Conservation (phyloP, 1,140 invertebrate species). For the Solenopsis invicta region DNA sequence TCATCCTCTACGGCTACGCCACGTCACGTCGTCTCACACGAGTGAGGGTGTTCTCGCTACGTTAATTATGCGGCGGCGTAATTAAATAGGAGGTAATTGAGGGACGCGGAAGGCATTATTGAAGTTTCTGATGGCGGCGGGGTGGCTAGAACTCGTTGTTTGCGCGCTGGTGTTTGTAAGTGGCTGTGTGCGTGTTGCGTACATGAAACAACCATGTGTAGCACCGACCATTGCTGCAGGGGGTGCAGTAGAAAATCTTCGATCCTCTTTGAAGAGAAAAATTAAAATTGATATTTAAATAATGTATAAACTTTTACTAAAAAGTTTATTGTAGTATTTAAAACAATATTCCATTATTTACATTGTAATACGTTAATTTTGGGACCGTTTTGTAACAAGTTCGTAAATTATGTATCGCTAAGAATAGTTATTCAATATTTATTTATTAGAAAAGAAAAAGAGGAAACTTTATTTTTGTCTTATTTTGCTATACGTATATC, state of each 20-base stretch:
- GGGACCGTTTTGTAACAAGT: neutral
- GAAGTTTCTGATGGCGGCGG: conserved; percentile 80
- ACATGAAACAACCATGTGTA: conserved; percentile 21
- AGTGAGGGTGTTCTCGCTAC: conserved; percentile 73
- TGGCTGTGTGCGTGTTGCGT: conserved; percentile 20
- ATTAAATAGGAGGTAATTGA: conserved; percentile 84
- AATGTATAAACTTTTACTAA: neutral
- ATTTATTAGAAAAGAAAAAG: neutral
- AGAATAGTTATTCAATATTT: neutral
- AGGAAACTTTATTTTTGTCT: neutral
- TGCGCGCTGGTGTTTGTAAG: conserved; percentile 53
- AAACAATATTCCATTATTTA: neutral
- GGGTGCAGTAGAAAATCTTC: neutral
- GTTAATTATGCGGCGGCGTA: conserved; percentile 82
- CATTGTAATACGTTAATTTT: neutral
- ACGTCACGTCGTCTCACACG: conserved; percentile 56
- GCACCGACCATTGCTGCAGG: neutral
- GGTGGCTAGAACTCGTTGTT: conserved; percentile 57
- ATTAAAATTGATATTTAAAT: conserved; percentile 1
- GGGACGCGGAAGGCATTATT: conserved; percentile 82
- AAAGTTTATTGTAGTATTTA: neutral
- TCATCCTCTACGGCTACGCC: conserved; percentile 60
- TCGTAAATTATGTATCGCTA: neutral
- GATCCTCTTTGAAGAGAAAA: neutral
- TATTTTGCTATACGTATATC: neutral